Base-by-base conservation (phyloP, 1,140 invertebrate species). In the Polypedilum vanderplanki region DNA sequence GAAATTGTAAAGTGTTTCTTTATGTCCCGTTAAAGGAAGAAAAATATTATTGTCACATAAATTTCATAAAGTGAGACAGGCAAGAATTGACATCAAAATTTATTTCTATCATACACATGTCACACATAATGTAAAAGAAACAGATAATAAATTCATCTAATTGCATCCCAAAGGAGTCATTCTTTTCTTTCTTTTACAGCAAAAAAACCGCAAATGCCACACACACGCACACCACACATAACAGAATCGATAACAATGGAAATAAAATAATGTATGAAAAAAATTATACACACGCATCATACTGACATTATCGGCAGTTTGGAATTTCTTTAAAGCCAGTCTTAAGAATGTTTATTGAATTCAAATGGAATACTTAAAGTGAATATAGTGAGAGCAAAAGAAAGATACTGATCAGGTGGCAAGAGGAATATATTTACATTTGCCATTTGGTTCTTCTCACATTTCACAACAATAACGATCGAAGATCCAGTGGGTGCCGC, bases 81-180 rank as follows among this genome's bases (percentile, higher is more conserved):
- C 17, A 70, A 57, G n/a, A 57, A 57, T 57, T 57, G 46, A 57
- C 46, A 57, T 57, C 9, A 57, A 57, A 57, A 70, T 70, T 20
- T 70, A 22, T 18, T 20, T 70, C 65, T 12, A 70, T 70, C 65
- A 70, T 70, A 70, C 65, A 70, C 65, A 70, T 70, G 65, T 70
- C 65, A 70, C 65, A 70, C 17, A 18, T 70, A 10, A 70, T 70
- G 18, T 70, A 5, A 20, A 18, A 20, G 10, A 57, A 57, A 57
- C 46, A 70, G 17, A 70, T 70, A 70, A 70, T 70, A 70, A 70
- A 70, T 70, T 70, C 65, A 57, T 22, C 65, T 70, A 70, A 70
- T 70, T 70, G 65, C 65, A 22, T 70, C 65, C 65, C 65, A 8
- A 22, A 18, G 20, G 65, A 70, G 65, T 10, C 65, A 20, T 70